Conservation (phyloP, 2,797 vertebrate species). For the Schizopygopsis pylzovi region DNA sequence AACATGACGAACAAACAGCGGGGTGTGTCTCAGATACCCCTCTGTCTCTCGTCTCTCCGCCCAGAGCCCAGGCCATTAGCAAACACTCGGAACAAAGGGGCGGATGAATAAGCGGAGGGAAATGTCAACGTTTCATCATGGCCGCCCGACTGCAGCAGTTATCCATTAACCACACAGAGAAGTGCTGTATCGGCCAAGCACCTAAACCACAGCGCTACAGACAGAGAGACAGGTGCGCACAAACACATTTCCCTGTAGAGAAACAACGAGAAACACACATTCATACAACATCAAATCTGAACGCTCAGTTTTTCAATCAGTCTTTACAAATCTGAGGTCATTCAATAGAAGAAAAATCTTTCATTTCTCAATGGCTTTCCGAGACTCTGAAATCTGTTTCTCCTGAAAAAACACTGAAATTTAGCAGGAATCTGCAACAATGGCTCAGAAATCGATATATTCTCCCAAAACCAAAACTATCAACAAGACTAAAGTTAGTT, state of each 20-base stretch:
- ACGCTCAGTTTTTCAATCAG: neutral
- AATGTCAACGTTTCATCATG: slow-evolving; percentile 80
- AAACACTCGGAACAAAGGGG: slow-evolving; percentile 83
- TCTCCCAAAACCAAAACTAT: neutral
- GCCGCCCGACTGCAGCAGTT: slow-evolving; percentile 68
- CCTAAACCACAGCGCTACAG: slow-evolving; percentile 40
- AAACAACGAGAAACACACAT: neutral
- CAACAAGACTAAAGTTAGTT: neutral
- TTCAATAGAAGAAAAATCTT: neutral
- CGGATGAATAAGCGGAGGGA: slow-evolving; percentile 81
- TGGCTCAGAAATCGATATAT: neutral
- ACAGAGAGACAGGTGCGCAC: slow-evolving; percentile 65
- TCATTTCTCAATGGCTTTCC: neutral
- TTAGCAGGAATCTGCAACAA: neutral
- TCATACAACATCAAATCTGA: neutral
- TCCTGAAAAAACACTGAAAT: neutral
- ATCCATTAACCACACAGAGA: slow-evolving; percentile 76
- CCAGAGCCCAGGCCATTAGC: slow-evolving; percentile 74
- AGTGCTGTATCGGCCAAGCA: slow-evolving; percentile 57
- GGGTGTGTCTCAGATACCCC: slow-evolving; percentile 58
- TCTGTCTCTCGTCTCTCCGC: slow-evolving; percentile 57
- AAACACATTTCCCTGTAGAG: slow-evolving; percentile 16
- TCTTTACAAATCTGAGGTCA: neutral
- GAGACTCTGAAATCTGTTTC: neutral
- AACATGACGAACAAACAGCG: slow-evolving; percentile 63